Evolutionary conservation across 1,140 invertebrate genomes (phyloP).

Genomic region (Drosophila ananassae): DNA sequence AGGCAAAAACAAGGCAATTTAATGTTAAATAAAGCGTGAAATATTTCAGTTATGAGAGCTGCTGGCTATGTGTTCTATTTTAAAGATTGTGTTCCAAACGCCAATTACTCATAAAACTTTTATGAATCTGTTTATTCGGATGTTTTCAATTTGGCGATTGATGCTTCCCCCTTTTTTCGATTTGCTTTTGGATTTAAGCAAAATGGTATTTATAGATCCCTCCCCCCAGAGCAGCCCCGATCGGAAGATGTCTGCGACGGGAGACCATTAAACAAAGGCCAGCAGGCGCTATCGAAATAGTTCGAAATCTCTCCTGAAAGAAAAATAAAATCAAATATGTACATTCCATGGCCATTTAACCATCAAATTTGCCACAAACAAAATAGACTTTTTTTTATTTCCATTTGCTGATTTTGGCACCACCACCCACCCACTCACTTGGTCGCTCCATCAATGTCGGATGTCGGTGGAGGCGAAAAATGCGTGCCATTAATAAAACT

Average conservation of each 20-base stretch:
- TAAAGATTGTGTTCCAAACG: conserved; percentile 24
- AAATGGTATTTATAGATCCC: conserved; percentile 39
- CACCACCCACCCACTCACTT: background rate
- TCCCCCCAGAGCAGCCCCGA: background rate
- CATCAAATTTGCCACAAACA: conserved; percentile 1
- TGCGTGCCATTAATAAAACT: conserved; percentile 77
- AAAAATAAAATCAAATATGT: background rate
- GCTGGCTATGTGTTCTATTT: conserved; percentile 34
- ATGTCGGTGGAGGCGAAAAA: conserved; percentile 18
- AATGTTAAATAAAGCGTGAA: conserved; percentile 73
- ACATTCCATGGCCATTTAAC: conserved; percentile 5
- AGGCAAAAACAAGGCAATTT: conserved; percentile 20
- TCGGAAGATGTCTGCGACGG: conserved; percentile 45
- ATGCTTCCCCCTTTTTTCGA: conserved; percentile 24
- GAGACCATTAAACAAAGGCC: conserved; percentile 59
- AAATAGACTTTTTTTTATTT: background rate
- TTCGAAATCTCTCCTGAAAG: background rate
- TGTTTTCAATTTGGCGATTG: conserved; percentile 36
- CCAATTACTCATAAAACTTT: conserved; percentile 79
- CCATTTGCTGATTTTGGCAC: background rate
- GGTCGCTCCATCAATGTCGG: background rate
- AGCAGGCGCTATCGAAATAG: conserved; percentile 18
- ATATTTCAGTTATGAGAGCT: conserved; percentile 66
- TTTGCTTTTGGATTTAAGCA: conserved; percentile 17
- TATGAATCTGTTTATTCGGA: conserved; percentile 76